Base-by-base conservation (phyloP, 2,888 invertebrate species). In the Eustalomyia histrio region DNA sequence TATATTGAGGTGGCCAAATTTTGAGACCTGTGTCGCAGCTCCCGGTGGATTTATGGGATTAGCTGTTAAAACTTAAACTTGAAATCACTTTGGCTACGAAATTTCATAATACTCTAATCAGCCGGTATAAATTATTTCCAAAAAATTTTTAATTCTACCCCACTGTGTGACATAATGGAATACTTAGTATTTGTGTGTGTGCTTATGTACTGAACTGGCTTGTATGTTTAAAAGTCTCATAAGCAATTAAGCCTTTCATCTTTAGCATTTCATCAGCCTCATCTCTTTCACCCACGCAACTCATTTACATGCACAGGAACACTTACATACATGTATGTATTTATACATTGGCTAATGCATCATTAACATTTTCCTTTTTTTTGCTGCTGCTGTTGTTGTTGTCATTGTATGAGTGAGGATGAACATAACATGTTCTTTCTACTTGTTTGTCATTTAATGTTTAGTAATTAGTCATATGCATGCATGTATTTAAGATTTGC, bases 231-330 rank as follows among this genome's bases (percentile, higher is more conserved):
- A 63, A 18, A 75, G 71, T 67, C 71, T 67, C 57, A 61, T 81
- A 75, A 75, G 78, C 81, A 81, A 81, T 78, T 81, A 78, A 75
- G 78, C 78, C 81, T 78, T 81, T 78, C 81, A 78, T 81, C 81
- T 81, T 81, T 78, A 81, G 74, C 81, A 75, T 78, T 69, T 55
- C 71, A 74, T 35, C 60, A 72, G 18, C 33, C 53, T 24, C 7
- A 21, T 50, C 10, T 9, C 52, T 24, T 9, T 33, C 58, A 18
- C 12, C 53, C 16, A 14, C 29, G 24, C 52, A 9, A 4, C 7
- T 14, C 55, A 55, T 71, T 52, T 17, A 14, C 18, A 55, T 58
- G 53, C 50, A 72, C 58, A 52, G 53, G 35, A 35, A 65, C 52
- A 17, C 33, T 24, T 1, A 58, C 39, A 65, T 6, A 52, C 55